Evolutionary conservation across 53 echinoderm and acorn worm genomes (phyloP).

Genomic region (Holothuria scabra): DNA sequence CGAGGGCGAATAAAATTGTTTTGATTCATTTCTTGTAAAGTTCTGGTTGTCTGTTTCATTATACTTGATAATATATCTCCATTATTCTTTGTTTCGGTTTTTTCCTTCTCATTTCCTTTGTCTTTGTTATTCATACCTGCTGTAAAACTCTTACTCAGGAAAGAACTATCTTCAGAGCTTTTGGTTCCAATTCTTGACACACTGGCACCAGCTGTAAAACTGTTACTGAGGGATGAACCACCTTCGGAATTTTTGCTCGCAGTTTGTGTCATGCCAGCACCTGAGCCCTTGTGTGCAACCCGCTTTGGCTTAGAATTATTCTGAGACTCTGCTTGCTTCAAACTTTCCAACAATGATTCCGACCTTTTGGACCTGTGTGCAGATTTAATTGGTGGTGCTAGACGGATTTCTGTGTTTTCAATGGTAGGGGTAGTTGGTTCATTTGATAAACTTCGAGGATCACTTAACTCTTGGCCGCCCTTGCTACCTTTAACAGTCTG

Average conservation of each 20-base stretch:
- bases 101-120: too few relatives aligned
- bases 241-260: too few relatives aligned
- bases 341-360: background rate
- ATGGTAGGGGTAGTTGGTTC: background rate
- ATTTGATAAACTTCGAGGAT: background rate
- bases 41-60: too few relatives aligned
- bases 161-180: too few relatives aligned
- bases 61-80: too few relatives aligned
- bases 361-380: slow-evolving; percentile 14
- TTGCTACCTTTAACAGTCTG: background rate
- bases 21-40: too few relatives aligned
- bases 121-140: background rate
- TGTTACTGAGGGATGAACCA: background rate
- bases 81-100: too few relatives aligned
- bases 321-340: slow-evolving; percentile 9
- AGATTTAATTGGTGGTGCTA: slow-evolving; percentile 21
- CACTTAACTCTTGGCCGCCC: background rate
- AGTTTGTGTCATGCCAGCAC: background rate
- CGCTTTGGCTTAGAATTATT: background rate
- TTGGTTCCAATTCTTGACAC: too few relatives aligned
- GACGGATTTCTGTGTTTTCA: background rate
- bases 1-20: too few relatives aligned
- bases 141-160: slow-evolving; percentile 1
- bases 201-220: background rate
- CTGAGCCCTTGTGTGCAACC: background rate